phyloP scores from a whole-genome alignment of 1,140 invertebrate species.

The Anastrepha ludens region DNA sequence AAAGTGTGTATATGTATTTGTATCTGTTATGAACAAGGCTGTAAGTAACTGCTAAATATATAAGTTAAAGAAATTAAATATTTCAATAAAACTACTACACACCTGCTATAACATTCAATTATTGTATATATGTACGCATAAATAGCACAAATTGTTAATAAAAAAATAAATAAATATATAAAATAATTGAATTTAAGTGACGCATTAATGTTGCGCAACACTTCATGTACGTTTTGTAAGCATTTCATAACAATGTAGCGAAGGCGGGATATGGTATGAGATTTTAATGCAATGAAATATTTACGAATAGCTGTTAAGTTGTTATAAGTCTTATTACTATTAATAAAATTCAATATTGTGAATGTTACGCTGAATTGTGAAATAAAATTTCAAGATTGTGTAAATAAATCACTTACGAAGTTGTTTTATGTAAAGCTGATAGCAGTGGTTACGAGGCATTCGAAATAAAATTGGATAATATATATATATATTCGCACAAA shows the following conservation, averaged over 20 bases:
- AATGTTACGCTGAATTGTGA: slow-evolving; percentile 29
- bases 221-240: not conserved
- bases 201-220: not conserved
- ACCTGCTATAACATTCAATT: not conserved
- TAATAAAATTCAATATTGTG: not conserved
- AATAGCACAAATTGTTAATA: not conserved
- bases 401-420: not conserved
- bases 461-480: too few species aligned
- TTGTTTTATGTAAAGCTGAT: not conserved
- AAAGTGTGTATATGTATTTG: not conserved
- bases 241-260: not conserved
- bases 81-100: not conserved
- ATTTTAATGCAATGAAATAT: not conserved
- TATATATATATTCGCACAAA: too few species aligned
- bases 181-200: not conserved
- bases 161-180: too few species aligned
- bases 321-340: not conserved
- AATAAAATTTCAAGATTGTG: slow-evolving; percentile 24
- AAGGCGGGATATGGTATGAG: not conserved
- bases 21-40: not conserved
- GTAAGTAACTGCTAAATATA: slow-evolving; percentile 24
- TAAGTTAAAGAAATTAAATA: not conserved
- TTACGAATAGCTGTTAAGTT: slow-evolving; percentile 26
- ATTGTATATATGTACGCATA: not conserved
- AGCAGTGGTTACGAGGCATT: too few species aligned